Conservation (phyloP, 2,888 invertebrate genomes). For the Cheilosia scutellata region DNA sequence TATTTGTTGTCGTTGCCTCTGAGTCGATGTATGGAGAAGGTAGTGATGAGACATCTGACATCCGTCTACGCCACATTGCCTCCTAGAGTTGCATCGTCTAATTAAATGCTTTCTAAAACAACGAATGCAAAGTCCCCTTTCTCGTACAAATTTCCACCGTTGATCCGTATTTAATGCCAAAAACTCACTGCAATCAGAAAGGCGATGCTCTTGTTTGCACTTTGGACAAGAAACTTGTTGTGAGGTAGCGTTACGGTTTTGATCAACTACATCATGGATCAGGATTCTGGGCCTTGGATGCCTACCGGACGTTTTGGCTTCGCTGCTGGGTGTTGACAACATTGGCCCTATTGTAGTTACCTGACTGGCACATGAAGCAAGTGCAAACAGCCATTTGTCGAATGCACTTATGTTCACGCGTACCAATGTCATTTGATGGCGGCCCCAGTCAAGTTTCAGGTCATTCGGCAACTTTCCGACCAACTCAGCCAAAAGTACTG, state of each 20-base stretch:
- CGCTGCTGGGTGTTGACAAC: neutral
- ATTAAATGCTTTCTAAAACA: constrained; percentile 52
- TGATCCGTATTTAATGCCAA: neutral
- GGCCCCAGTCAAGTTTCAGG: constrained; percentile 48
- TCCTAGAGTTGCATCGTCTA: constrained; percentile 15
- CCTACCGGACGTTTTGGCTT: neutral
- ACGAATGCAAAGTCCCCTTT: constrained; percentile 15
- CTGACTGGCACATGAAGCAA: neutral
- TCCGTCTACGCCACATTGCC: neutral
- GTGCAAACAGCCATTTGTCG: neutral
- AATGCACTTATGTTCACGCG: neutral
- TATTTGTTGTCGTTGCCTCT: neutral
- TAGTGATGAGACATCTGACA: neutral
- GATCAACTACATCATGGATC: neutral
- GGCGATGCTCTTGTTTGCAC: constrained; percentile 3
- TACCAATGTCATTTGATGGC: constrained; percentile 8
- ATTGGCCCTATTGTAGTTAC: neutral
- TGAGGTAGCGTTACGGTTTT: neutral
- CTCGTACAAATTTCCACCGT: constrained; percentile 29
- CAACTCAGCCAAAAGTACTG: constrained; percentile 51
- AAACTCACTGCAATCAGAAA: constrained; percentile 20
- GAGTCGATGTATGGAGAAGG: neutral
- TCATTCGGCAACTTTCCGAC: constrained; percentile 52
- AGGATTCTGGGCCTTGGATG: neutral
- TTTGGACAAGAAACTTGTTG: constrained; percentile 23